Evolutionary conservation across 2,888 invertebrate genomes (phyloP), one percentile per base, ranked within the genome.

Genomic region (Nudaria mundana): DNA sequence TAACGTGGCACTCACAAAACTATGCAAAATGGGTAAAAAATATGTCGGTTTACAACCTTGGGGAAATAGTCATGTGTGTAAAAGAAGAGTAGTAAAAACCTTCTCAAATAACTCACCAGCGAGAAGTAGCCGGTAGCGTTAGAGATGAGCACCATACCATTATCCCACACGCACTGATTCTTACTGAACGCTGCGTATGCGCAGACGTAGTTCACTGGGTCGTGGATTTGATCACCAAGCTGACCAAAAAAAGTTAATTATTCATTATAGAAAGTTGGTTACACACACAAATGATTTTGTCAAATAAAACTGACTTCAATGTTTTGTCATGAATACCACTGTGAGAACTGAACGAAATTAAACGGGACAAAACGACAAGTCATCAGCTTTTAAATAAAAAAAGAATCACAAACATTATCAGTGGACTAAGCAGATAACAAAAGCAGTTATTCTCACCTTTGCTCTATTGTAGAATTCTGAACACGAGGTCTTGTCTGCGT

Each of bases 121-220:
- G 56, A 54, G 71, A 79, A 82, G 4, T 37, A 36, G 0, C 70
- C 66, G 0, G 69, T 54, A 0, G 64, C 45, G 43, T 83, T 83
- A 5, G 79, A 71, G 1, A 70, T 68, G 1, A 84, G 61, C 0
- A 61, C 73, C 74, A 80, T 75, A 0, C 85, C 84, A 20, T 71
- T 79, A 3, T 81, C 78, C 72, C 76, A 81, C 0, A 60, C 43
- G 36, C 84, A 84, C 38, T 65, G 52, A 0, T 56, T 35, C 6
- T 50, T 61, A 22, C 63, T 69, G 15, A 54, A 57, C 1, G 32
- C 29, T 0, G 75, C 60, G 30, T 56, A 66, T 0, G 61, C 80
- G 5, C 82, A 82, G 6, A 62, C 44, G 35, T 66, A 40, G 24
- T 35, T n/a, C 3, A n/a, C 10, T 3, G 40, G 40, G 1, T 11